phyloP scores from a whole-genome alignment of 2,797 vertebrate genomes.

The Protonibea diacanthus region DNA sequence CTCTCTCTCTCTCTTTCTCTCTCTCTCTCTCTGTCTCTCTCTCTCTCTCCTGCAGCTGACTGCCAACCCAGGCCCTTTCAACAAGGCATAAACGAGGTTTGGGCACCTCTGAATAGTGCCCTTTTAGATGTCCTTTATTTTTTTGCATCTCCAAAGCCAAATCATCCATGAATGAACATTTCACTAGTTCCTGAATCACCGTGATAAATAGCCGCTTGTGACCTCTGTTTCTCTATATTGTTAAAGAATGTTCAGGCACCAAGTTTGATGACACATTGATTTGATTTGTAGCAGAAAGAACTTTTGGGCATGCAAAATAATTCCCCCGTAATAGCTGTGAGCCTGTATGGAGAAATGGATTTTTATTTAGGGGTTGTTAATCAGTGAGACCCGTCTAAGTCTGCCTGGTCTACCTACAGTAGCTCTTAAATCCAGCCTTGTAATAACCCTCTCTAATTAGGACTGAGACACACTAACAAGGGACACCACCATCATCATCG shows the following conservation, averaged over 20 bases:
- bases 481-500: conserved; percentile 79
- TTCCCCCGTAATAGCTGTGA: conserved; percentile 51
- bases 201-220: conserved; percentile 40
- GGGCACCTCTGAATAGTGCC: background rate
- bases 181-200: conserved; percentile 40
- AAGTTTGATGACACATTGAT: conserved; percentile 41
- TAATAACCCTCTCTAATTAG: conserved; percentile 83
- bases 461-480: conserved; percentile 81
- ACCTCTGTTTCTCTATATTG: conserved; percentile 47
- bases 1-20: too few relatives aligned
- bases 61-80: too few relatives aligned
- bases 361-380: conserved; percentile 74
- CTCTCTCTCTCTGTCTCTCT: too few relatives aligned
- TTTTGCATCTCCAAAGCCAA: conserved; percentile 15
- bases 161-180: conserved; percentile 31
- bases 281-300: conserved; percentile 64
- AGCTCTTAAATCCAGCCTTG: conserved; percentile 75
- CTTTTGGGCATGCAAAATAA: conserved; percentile 64
- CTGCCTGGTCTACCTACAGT: conserved; percentile 67
- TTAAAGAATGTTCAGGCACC: conserved; percentile 36
- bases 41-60: too few relatives aligned
- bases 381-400: conserved; percentile 65
- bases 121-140: background rate
- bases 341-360: conserved; percentile 54
- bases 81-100: background rate